phyloP scores from a whole-genome alignment of 2,113 vertebrate genomes.

The Zingel zingel region DNA sequence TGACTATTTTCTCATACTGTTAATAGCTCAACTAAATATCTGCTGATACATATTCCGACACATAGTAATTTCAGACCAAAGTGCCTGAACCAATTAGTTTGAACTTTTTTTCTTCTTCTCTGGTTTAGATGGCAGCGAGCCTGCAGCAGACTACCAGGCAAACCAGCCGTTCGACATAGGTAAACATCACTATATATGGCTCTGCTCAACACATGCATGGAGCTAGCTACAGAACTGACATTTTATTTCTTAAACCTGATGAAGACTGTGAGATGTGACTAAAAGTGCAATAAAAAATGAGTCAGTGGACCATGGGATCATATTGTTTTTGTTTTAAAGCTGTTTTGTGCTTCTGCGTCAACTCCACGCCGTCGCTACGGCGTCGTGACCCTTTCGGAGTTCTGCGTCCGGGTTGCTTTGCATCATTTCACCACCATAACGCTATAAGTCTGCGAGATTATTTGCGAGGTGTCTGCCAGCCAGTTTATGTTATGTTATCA shows the following conservation, averaged over 20 bases:
- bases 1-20: slow-evolving; percentile 15
- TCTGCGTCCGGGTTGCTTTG: too few relatives aligned
- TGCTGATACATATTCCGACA: slow-evolving; percentile 12
- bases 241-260: too few relatives aligned
- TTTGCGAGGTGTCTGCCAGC: too few relatives aligned
- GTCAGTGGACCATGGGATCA: too few relatives aligned
- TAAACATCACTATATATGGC: slow-evolving; percentile 58
- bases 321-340: too few relatives aligned
- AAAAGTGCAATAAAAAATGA: too few relatives aligned
- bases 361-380: too few relatives aligned
- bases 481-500: too few relatives aligned
- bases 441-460: too few relatives aligned
- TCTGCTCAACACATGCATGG: slow-evolving; percentile 33
- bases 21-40: slow-evolving; percentile 35
- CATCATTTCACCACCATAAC: too few relatives aligned
- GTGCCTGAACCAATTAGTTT: not conserved
- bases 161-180: slow-evolving; percentile 19
- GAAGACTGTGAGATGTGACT: not conserved
- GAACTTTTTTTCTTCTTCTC: slow-evolving; percentile 13
- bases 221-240: not conserved
- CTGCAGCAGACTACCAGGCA: slow-evolving; percentile 17
- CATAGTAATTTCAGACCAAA: slow-evolving; percentile 13
- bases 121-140: not conserved
- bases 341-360: too few relatives aligned
- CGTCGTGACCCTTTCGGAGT: too few relatives aligned